Base-by-base conservation (phyloP, 2,888 invertebrate genomes). In the Acronicta alni region DNA sequence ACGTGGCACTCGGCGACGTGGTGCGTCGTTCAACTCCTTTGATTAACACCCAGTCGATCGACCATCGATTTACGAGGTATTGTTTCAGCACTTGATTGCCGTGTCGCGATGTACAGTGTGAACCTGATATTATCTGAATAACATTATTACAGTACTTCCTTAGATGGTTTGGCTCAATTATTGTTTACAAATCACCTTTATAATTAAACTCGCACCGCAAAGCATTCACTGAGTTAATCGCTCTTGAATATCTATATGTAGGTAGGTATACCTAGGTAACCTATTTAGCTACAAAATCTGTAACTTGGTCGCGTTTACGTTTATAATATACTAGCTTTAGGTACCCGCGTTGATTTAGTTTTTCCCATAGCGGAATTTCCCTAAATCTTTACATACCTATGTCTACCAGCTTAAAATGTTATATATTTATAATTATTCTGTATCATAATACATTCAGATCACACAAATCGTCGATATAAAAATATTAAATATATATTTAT, bases 61-160 rank as follows among this genome's bases (percentile, higher is more conserved):
- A 1, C 46, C 52, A 52, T 59, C 38, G 59, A 67, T 70, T 68
- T 65, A 68, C 37, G 66, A 59, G 43, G 51, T 52, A 70, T 70
- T 70, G 67, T 68, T 59, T 44, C 48, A 44, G 30, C 43, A 37
- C 58, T 39, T 52, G 37, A 65, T 70, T 52, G 42, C 18, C 47
- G 43, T 43, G 45, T 64, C 41, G 58, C 54, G 51, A 10, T 67
- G 61, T 55, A 39, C 32, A 45, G 38, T 45, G 45, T 63, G 35
- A 69, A 55, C 38, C 43, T 23, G 46, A 70, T 44, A 38, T 49
- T 44, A 38, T 54, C 43, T 38, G 37, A 26, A 38, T 37, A 43
- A n/a, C 16, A 12, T n/a, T 37, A 35, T 51, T 23, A 14, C 35
- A 46, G 16, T 32, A 15, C 47, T 53, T 41, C 39, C 37, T 59